These are phyloP conservation scores for Hystrix cristata DNA, from an alignment of 2,113 vertebrate species.

Conservation along the genomic window DNA sequence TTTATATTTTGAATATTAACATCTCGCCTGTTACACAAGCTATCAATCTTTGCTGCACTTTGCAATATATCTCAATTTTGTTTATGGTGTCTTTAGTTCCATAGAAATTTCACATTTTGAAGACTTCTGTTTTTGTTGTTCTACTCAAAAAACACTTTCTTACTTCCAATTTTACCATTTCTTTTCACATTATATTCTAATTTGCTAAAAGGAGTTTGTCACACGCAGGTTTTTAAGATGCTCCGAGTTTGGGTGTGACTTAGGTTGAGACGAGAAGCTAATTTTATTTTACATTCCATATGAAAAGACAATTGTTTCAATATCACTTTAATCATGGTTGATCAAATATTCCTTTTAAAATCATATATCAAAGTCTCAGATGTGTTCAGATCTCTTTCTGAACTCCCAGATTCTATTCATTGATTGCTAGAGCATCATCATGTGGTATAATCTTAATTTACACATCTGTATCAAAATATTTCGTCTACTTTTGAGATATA, in stretches of 20 bases:
- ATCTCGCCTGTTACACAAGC: not conserved
- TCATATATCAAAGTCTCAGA: not conserved
- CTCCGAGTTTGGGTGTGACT: not conserved
- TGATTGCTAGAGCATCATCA: not conserved
- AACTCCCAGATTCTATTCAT: not conserved
- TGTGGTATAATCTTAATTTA: not conserved
- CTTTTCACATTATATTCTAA: not conserved
- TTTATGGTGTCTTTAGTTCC: not conserved
- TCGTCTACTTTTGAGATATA: not conserved
- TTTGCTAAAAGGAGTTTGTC: not conserved
- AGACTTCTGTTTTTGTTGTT: slow-evolving; percentile 29
- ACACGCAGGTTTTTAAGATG: not conserved
- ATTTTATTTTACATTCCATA: slow-evolving; percentile 26
- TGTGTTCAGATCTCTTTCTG: not conserved
- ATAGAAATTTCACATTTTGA: slow-evolving; percentile 37
- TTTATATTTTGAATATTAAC: slow-evolving; percentile 53
- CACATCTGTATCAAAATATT: not conserved
- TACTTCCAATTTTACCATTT: slow-evolving; percentile 6
- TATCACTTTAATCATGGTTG: not conserved
- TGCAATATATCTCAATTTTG: not conserved
- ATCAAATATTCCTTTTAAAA: not conserved
- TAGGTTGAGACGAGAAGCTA: not conserved
- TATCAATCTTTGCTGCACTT: not conserved
- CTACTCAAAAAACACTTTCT: not conserved
- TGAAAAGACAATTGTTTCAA: not conserved